Base-by-base conservation (phyloP, 2,888 invertebrate genomes). In the Amphiduros pacificus region DNA sequence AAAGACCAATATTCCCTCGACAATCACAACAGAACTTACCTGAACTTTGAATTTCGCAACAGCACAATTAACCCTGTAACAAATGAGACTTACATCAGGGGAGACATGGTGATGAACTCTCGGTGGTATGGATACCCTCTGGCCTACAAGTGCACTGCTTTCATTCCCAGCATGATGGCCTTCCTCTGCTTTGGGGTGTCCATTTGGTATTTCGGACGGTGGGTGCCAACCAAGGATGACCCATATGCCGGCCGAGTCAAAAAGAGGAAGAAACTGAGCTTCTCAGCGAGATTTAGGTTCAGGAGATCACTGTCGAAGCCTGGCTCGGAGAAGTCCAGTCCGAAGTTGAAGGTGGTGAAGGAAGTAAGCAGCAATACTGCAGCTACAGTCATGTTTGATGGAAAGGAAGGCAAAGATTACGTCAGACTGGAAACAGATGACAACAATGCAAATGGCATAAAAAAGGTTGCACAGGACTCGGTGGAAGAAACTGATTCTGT, bases 101-200 rank as follows among this genome's bases (percentile, higher is more conserved):
- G 77, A 9, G 85, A 85, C 70, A 79, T 80, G 69, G 74, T 77
- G 51, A 85, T 85, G 84, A 84, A 85, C 72, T 82, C 85, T 1
- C 77, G 83, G 29, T 85, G 78, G 72, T 74, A 83, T 70, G 80
- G 76, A 26, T 82, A 81, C 67, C 73, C 80, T 1, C 61, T 84
- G 48, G 73, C 72, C 2, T 74, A 80, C n/a, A 85, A 85, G 67
- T 79, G 78, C 44, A 76, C 83, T 17, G 84, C 85, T 3, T 84
- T 85, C 69, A 78, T 85, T 60, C 85, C 85, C 2, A 68, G 74
- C 44, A 32, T 80, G 3, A 54, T 58, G 0, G 73, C 72, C 6
- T 78, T 79, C 60, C 59, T 78, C n/a, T 60, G 71, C 26, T 77
- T 80, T 60, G 77, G 75, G 4, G 60, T 77, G 1, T 63, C 77